Conservation (phyloP, 2,888 invertebrate species). For the Watsonalla cultraria region DNA sequence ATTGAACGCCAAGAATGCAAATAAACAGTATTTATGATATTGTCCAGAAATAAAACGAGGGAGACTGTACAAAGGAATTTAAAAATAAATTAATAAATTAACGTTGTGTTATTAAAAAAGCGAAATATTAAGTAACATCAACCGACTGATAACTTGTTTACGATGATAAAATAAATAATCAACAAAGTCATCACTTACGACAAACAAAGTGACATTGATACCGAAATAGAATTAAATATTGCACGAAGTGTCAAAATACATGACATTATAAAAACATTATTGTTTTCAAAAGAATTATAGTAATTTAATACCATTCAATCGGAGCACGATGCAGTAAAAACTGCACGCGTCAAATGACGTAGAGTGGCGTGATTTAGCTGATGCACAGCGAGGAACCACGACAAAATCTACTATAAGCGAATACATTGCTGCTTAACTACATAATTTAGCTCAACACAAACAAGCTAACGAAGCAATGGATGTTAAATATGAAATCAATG, state of each 20-base stretch:
- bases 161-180: no score
- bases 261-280: background rate
- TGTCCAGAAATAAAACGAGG: no score
- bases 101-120: no score
- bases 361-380: conserved; percentile 42
- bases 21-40: no score
- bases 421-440: background rate
- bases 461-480: background rate
- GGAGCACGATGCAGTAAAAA: conserved; percentile 31
- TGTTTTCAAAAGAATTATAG: conserved; percentile 9
- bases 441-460: background rate
- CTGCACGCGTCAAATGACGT: conserved; percentile 26
- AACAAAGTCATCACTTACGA: no score
- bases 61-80: no score
- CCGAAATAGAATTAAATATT: background rate
- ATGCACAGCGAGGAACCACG: conserved; percentile 15
- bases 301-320: conserved; percentile 32
- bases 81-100: no score
- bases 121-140: no score
- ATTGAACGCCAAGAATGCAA: no score
- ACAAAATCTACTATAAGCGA: background rate
- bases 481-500: background rate
- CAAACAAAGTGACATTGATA: no score
- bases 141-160: no score
- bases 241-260: background rate